Base-by-base conservation (phyloP, 2,113 vertebrate species). In the Numenius arquata region DNA sequence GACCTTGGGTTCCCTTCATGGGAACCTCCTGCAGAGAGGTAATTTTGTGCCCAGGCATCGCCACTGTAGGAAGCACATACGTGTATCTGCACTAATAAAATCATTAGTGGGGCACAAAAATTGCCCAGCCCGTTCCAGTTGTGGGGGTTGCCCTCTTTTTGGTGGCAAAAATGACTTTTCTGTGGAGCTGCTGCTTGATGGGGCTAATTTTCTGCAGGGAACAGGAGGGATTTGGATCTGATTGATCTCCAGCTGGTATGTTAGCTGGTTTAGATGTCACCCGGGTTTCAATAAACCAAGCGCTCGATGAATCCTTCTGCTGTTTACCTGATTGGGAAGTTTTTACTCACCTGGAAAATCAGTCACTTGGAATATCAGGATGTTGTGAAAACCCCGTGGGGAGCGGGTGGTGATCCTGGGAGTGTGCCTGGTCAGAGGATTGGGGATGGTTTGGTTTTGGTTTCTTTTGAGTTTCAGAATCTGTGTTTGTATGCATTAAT, bases 321-420 rank as follows among this genome's bases (percentile, higher is more conserved):
- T 11, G 1, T 63, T 89, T 48, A 48, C 26, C 26, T 30, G 23
- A 18, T 27, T 0, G 3, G 3, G n/a, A 47, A n/a, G 9, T 38
- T 84, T 87, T 61, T 62, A 27, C 9, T 78, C 3, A 0, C 11
- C 2, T 61, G 67, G 53, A 76, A 79, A 30, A 80, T 47, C 0
- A 6, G 25, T 75, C 47, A 0, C n/a, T 85, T 50, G 58, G 58
- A 47, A 11, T 29, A n/a, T 34, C 1, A 2, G 45, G 23, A 8
- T 30, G 67, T 48, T 76, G 48, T 48, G 53, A 52, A 48, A 83
- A 21, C 19, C 34, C 23, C 13, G 6, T 55, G 65, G 34, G 56
- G 8, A 12, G 2, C 0, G 0, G 8, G 48, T 13, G 19, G 21
- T 40, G 75, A 79, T 34, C 27, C 45, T 65, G 45, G 30, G 23